Evolutionary conservation across 2,113 vertebrate species (phyloP).

Genomic region (Tachycineta bicolor): DNA sequence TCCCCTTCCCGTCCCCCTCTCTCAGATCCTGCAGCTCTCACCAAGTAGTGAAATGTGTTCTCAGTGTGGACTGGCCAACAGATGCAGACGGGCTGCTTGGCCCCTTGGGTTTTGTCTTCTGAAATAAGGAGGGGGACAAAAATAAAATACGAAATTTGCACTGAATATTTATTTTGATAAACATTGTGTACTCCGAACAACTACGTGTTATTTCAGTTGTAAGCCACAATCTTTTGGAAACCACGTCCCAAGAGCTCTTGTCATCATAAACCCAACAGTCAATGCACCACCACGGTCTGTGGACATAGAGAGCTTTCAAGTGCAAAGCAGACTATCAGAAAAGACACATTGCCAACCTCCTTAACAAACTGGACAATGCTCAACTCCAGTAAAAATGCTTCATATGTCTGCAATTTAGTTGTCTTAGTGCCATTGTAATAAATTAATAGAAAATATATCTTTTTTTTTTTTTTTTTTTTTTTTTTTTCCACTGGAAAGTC

Average conservation of each 20-base stretch:
- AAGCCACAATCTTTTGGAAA: constrained; percentile 52
- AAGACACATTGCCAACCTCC: constrained; percentile 35
- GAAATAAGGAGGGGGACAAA: background rate
- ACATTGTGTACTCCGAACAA: constrained; percentile 45
- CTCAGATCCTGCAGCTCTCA: background rate
- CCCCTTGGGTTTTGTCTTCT: background rate
- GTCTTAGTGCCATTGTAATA: constrained; percentile 87
- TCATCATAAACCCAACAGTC: constrained; percentile 40
- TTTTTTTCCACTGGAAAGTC: constrained; percentile 68
- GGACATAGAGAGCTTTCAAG: constrained; percentile 56
- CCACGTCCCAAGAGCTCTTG: constrained; percentile 37
- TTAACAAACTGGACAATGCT: constrained; percentile 20
- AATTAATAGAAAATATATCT: constrained; percentile 99
- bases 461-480: constrained; percentile 24
- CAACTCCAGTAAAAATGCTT: constrained; percentile 55
- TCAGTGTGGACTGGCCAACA: rapidly evolving
- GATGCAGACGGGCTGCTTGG: background rate
- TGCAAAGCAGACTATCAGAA: constrained; percentile 71
- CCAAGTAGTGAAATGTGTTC: background rate
- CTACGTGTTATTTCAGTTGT: constrained; percentile 41
- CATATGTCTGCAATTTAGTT: constrained; percentile 59
- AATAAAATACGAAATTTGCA: constrained; percentile 27
- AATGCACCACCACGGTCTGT: constrained; percentile 29
- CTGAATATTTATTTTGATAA: constrained; percentile 70
- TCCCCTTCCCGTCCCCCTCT: background rate